A percentile compares a stretch with the other conserved stretches of the same genome.
These are phyloP conservation scores for Cydia splendana DNA, from an alignment of 1,140 invertebrate genomes.

Conservation along the genomic window DNA sequence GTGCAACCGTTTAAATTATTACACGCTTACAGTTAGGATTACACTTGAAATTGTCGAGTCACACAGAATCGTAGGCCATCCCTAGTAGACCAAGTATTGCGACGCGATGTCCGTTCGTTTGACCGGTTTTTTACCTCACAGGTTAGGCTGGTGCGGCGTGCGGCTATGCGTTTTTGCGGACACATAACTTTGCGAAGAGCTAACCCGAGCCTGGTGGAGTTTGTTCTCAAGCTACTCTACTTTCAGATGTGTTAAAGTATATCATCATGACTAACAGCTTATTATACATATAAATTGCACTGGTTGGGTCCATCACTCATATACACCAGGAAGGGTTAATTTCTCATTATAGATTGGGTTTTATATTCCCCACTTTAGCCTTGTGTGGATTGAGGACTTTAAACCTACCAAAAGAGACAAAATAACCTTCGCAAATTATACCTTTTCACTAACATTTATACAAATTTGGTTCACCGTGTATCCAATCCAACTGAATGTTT, in stretches of 20 bases:
- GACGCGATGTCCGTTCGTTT: neutral
- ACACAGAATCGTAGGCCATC: neutral
- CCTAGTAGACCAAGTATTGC: neutral
- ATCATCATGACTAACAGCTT: neutral
- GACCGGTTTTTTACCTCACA: constrained; percentile 5
- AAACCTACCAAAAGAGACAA: too few relatives aligned
- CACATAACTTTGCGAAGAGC: neutral
- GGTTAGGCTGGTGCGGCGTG: constrained; percentile 4
- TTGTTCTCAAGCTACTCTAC: neutral
- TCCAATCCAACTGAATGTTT: too few relatives aligned
- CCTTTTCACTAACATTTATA: too few relatives aligned
- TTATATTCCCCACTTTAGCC: too few relatives aligned
- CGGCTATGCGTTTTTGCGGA: constrained; percentile 2
- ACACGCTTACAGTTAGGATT: too few relatives aligned
- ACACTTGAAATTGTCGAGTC: neutral
- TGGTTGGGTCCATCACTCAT: too few relatives aligned
- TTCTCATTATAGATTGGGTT: too few relatives aligned
- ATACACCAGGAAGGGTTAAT: too few relatives aligned
- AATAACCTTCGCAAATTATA: too few relatives aligned
- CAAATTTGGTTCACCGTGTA: too few relatives aligned
- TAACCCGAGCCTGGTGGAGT: neutral
- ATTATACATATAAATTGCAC: neutral
- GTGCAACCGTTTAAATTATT: too few relatives aligned
- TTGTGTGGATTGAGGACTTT: too few relatives aligned
- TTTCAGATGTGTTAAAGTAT: neutral